These are phyloP conservation scores for Tragelaphus imberbis DNA, from an alignment of 2,113 vertebrate genomes.

Conservation along the genomic window DNA sequence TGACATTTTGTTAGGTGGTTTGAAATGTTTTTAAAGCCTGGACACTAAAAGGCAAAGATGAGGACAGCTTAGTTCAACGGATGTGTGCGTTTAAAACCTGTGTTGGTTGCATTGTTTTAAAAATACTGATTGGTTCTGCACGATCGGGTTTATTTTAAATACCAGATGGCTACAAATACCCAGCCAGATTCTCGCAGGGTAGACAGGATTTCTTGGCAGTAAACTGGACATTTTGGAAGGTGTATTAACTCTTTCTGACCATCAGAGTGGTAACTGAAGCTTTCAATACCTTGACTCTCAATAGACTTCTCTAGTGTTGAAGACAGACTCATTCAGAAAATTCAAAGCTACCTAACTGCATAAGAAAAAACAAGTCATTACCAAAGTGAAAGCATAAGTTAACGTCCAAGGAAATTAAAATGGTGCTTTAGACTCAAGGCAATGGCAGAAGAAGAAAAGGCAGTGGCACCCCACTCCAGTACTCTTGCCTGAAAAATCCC, in stretches of 20 bases:
- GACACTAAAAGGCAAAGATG: background rate
- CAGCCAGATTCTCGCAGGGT: conserved; percentile 58
- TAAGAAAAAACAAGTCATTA: background rate
- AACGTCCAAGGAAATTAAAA: background rate
- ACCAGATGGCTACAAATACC: conserved; percentile 57
- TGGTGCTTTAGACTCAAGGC: background rate
- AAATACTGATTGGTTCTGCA: conserved; percentile 17
- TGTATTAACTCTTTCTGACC: conserved; percentile 55
- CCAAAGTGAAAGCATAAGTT: background rate
- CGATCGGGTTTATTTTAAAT: conserved; percentile 59
- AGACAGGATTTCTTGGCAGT: conserved; percentile 58
- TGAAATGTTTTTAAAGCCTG: conserved; percentile 41
- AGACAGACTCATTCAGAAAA: background rate
- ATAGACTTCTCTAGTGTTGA: background rate
- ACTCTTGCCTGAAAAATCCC: no score
- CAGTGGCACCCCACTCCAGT: no score
- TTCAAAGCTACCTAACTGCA: background rate
- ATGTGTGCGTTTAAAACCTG: conserved; percentile 2
- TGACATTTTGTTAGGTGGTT: conserved; percentile 1
- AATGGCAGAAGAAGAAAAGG: no score
- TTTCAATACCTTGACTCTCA: background rate
- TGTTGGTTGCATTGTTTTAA: background rate
- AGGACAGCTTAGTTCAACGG: background rate
- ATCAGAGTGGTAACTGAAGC: background rate
- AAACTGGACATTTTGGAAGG: background rate